Percentiles rank a stretch among this genome's conserved stretches.
phyloP scores from a whole-genome alignment of 2,888 invertebrate species.

The Pseudeuparius sepicola region DNA sequence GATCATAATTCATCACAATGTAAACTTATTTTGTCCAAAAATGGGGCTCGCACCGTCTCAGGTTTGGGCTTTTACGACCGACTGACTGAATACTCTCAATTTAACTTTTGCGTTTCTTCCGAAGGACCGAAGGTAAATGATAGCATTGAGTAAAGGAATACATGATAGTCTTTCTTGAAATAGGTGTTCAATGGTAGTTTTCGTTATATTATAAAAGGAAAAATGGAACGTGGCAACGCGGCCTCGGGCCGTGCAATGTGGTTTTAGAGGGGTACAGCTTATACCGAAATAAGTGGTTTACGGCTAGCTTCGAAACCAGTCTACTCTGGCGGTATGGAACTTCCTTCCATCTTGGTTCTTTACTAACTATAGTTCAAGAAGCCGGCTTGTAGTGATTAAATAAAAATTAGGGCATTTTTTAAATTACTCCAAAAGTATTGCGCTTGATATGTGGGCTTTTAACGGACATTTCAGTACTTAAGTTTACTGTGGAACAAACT shows the following conservation, averaged over 20 bases:
- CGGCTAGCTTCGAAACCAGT: constrained; percentile 39
- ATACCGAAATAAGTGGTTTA: constrained; percentile 39
- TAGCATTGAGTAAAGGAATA: no score
- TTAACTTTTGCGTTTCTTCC: no score
- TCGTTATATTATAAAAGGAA: no score
- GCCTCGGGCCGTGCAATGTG: constrained; percentile 46
- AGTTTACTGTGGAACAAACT: constrained; percentile 60
- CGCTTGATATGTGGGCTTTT: constrained; percentile 30
- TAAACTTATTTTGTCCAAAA: no score
- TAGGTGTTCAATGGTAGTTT: no score
- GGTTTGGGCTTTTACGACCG: no score
- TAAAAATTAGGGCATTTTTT: constrained; percentile 36
- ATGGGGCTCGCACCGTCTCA: no score
- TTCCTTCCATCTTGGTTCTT: constrained; percentile 68
- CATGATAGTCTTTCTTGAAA: no score
- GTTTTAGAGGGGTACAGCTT: constrained; percentile 45
- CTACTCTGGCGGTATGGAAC: constrained; percentile 55
- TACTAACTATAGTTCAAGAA: constrained; percentile 38
- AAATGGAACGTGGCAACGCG: constrained; percentile 21
- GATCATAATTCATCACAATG: no score
- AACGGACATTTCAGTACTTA: constrained; percentile 42
- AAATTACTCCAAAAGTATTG: no score
- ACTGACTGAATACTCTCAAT: no score
- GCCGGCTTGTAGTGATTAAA: constrained; percentile 55
- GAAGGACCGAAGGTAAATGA: no score